These are phyloP conservation scores for Speoplatyrhinus poulsoni DNA, from an alignment of 2,113 vertebrate genomes.

Conservation along the genomic window DNA sequence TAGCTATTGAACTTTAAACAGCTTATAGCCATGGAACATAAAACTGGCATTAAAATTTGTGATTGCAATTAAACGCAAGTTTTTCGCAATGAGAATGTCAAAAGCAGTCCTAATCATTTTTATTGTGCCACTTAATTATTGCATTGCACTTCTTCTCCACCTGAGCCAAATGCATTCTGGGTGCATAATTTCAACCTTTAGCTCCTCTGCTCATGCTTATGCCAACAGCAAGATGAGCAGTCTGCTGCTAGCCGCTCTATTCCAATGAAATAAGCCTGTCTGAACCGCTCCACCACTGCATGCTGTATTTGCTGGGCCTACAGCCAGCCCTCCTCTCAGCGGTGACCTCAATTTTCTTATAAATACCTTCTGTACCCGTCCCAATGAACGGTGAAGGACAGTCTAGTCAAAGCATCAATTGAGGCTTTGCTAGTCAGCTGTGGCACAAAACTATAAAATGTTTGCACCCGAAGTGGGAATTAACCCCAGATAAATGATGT, in stretches of 20 bases:
- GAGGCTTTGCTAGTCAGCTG: constrained; percentile 58
- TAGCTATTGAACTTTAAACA: constrained; percentile 82
- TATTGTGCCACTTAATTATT: constrained; percentile 82
- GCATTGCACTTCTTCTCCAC: constrained; percentile 70
- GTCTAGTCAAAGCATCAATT: constrained; percentile 59
- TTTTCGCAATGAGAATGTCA: constrained; percentile 82
- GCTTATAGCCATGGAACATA: constrained; percentile 81
- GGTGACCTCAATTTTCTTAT: constrained; percentile 72
- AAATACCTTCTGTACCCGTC: constrained; percentile 58
- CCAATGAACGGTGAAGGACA: constrained; percentile 67
- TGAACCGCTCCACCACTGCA: constrained; percentile 56
- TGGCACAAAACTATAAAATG: constrained; percentile 57
- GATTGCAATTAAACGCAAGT: constrained; percentile 82
- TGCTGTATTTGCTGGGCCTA: constrained; percentile 62
- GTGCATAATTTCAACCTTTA: constrained; percentile 76
- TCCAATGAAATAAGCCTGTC: constrained; percentile 55
- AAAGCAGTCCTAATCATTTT: constrained; percentile 84
- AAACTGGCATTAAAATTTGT: constrained; percentile 85
- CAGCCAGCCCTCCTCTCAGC: constrained; percentile 64
- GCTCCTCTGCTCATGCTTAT: constrained; percentile 62
- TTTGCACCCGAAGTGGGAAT: constrained; percentile 40
- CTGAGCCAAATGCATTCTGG: constrained; percentile 73
- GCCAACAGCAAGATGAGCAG: constrained; percentile 71
- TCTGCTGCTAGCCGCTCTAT: constrained; percentile 53
- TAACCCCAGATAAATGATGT: constrained; percentile 30